phyloP scores from a whole-genome alignment of 2,113 vertebrate genomes.

The Sisor rabdophorus region DNA sequence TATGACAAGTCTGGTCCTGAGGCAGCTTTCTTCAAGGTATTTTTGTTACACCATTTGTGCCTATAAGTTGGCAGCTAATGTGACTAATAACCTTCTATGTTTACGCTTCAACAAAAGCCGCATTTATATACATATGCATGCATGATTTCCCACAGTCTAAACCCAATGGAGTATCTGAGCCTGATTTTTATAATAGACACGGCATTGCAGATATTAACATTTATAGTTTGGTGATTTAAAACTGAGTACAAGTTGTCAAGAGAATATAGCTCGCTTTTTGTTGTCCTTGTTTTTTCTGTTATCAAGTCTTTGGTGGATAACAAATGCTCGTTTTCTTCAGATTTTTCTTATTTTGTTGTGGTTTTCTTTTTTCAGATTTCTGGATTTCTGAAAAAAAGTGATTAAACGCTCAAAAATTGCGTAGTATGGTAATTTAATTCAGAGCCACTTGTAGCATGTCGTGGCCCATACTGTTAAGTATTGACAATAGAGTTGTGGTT shows the following conservation, averaged over 20 bases:
- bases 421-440: neutral
- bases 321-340: neutral
- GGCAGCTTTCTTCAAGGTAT: constrained; percentile 99
- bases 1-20: constrained; percentile 98
- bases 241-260: neutral
- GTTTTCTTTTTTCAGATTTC: neutral
- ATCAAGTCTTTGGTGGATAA: neutral
- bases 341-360: neutral
- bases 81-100: constrained; percentile 17
- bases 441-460: neutral
- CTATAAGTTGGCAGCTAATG: neutral
- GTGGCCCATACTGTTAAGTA: neutral
- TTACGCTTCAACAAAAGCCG: neutral
- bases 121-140: neutral
- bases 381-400: neutral
- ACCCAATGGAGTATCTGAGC: neutral
- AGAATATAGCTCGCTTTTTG: neutral
- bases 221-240: neutral
- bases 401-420: neutral
- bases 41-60: constrained; percentile 53
- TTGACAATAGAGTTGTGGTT: neutral
- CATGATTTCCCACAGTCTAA: neutral
- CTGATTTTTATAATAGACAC: neutral
- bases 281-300: neutral
- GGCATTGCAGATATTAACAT: neutral